Evolutionary conservation across 64 coral and sea anemone species (phyloP), one percentile per base, ranked within the genome.

Genomic region (Montipora efflorescens): DNA sequence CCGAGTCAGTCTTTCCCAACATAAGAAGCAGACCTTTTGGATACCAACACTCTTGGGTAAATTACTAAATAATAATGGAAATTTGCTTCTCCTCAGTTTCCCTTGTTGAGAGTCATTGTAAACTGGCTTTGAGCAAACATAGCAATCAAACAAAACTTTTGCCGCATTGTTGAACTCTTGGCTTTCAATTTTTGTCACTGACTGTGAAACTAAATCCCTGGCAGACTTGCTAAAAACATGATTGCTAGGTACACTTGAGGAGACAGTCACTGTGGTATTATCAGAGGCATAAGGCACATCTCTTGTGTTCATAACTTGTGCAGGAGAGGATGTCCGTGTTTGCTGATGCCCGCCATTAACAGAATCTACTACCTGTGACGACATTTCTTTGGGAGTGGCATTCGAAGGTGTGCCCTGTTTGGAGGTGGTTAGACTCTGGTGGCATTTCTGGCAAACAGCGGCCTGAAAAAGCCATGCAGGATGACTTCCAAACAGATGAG

Each of bases 391-490:
- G 9, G 82, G 66, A 51, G 43, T 8, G 13, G 18, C 48, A 48
- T 6, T 22, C 21, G 66, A n/a, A 1, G n/a, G 15, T 2, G 66
- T 4, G 47, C 16, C 64, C 19, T 50, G 18, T 22, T 86, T 86
- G 46, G 82, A 86, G 21, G 64, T 25, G 10, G 67, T 86, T n/a
- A 86, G 13, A 72, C 44, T 86, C 0, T 77, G 78, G 64, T 73
- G 93, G 59, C 96, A 98, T 53, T 88, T 89, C 13, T 61, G 88
- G 48, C 96, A 98, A 4, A 95, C 93, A 1, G 96, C 96, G 13
- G 96, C 96, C 80, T 98, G 96, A 55, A 95, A 98, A 53, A 98
- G 69, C 96, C 96, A 98, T 4, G 91, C 76, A 8, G 96, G 96
- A 74, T 98, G 96, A 64, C 84, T 85, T 7, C 52, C 76, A 81